Conservation (phyloP, 2,888 invertebrate genomes). For the Sturmia bella region DNA sequence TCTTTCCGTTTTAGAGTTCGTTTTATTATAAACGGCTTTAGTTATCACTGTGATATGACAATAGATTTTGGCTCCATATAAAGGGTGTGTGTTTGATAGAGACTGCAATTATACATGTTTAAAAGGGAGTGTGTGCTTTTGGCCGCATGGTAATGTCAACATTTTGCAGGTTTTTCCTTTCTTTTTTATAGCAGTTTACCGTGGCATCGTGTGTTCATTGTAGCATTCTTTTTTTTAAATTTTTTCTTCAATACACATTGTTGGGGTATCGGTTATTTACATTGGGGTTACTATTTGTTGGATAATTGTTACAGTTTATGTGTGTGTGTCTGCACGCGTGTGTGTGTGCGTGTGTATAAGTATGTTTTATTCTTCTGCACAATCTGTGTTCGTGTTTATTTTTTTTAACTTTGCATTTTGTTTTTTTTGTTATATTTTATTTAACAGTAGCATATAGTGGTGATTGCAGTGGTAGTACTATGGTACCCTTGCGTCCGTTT, state of each 20-base stretch:
- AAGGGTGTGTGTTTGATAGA: slow-evolving; percentile 50
- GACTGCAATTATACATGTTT: background rate
- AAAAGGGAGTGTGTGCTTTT: slow-evolving; percentile 32
- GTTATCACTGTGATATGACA: slow-evolving; percentile 43
- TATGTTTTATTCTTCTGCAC: slow-evolving; percentile 70
- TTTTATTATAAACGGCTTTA: slow-evolving; percentile 22
- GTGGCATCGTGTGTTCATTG: slow-evolving; percentile 66
- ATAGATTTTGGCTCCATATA: slow-evolving; percentile 37
- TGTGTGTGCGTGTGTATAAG: slow-evolving; percentile 48
- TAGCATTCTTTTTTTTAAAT: slow-evolving; percentile 43
- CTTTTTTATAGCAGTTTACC: background rate
- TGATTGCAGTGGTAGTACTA: slow-evolving; percentile 66
- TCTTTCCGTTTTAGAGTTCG: background rate
- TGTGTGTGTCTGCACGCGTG: slow-evolving; percentile 58
- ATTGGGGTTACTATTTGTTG: slow-evolving; percentile 71
- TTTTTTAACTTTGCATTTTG: slow-evolving; percentile 70
- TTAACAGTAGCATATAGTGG: slow-evolving; percentile 54
- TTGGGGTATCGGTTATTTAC: slow-evolving; percentile 76
- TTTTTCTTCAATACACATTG: slow-evolving; percentile 61
- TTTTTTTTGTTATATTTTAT: slow-evolving; percentile 54
- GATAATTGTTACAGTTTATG: slow-evolving; percentile 64
- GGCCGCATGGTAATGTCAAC: slow-evolving; percentile 73
- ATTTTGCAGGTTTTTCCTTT: slow-evolving; percentile 74
- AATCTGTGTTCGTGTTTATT: slow-evolving; percentile 69
- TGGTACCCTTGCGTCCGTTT: slow-evolving; percentile 72